Evolutionary conservation across 2,888 invertebrate species (phyloP).

Genomic region (Rhabditoides inermis): DNA sequence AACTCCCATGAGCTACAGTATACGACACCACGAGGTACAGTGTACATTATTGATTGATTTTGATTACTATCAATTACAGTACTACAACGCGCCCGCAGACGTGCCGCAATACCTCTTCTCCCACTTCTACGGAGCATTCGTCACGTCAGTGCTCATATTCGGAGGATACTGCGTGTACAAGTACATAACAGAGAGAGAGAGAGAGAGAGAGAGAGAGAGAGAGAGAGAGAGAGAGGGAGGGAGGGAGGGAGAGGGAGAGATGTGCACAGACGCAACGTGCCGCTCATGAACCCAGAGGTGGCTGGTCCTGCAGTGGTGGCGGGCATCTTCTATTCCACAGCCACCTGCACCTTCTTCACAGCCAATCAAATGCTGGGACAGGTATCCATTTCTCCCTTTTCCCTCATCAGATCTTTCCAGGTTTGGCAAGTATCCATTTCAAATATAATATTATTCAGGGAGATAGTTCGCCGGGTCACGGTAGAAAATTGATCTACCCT

Average conservation of each 20-base stretch:
- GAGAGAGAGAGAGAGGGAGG: constrained; percentile 3
- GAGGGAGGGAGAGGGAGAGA: constrained; percentile 6
- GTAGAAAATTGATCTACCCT: too few relatives aligned
- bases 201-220: background rate
- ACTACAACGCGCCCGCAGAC: constrained; percentile 26
- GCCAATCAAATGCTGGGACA: constrained; percentile 35
- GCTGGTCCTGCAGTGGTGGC: constrained; percentile 21
- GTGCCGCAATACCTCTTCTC: constrained; percentile 55
- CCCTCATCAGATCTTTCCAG: too few relatives aligned
- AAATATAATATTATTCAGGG: too few relatives aligned
- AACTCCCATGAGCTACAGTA: constrained; percentile 25
- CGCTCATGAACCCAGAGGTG: constrained; percentile 29
- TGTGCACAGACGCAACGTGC: constrained; percentile 23
- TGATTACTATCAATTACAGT: too few relatives aligned
- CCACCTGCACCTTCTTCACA: constrained; percentile 23
- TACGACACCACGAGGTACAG: too few relatives aligned
- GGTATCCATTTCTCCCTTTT: constrained; percentile 10
- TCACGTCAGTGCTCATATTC: constrained; percentile 54
- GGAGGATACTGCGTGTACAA: constrained; percentile 25
- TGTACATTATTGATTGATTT: too few relatives aligned
- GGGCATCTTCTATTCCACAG: constrained; percentile 26
- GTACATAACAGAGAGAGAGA: constrained; percentile 9
- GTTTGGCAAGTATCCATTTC: too few relatives aligned
- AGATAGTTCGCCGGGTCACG: too few relatives aligned
- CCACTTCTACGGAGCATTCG: constrained; percentile 55